Base-by-base conservation (phyloP, 1,140 invertebrate genomes). In the Orius laevigatus region DNA sequence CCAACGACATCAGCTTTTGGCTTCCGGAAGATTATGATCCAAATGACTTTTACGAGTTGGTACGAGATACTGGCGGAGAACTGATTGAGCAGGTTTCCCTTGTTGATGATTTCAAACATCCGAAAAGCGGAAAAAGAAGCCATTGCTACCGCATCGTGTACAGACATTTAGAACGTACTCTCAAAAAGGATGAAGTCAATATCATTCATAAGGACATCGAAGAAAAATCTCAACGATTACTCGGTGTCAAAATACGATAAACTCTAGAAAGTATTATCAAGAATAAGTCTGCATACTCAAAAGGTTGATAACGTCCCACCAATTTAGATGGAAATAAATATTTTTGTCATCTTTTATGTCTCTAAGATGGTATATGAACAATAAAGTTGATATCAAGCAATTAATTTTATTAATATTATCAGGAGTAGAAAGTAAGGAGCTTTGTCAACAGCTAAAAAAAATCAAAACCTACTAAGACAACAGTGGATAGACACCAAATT, bases 1-100 rank as follows among this genome's bases (percentile, higher is more conserved):
- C 59, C 16, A 94, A 91, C 69, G 94, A 99, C 62, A 74, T 98
- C 9, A 97, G 94, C 48, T 98, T 99, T 64, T 99, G 93, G 92
- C 63, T 98, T 15, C 87, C 91, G 0, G 54, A 72, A 10, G 64
- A 74, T 48, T 96, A 79, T 64, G 74, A 71, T 11, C 66, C 71
- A 11, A 91, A 92, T 65, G 88, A 97, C 68, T 95, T 97, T 64
- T 97, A 93, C 66, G 94, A 98, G 61, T 59, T 98, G 36, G 90
- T 89, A 0, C 71, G 94, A 56, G 73, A 76, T 53, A 63, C 92
- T 50, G 93, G 81, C 4, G 89, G 85, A 5, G 89, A 97, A 65
- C 67, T 84, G 12, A 74, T 98, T 38, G 95, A 99, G 69, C 88
- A 92, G 76, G 84, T 97, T 14, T 62, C 70, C 52, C 63, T 96